Conservation (phyloP, 2,797 vertebrate genomes). For the Typhlichthys subterraneus region DNA sequence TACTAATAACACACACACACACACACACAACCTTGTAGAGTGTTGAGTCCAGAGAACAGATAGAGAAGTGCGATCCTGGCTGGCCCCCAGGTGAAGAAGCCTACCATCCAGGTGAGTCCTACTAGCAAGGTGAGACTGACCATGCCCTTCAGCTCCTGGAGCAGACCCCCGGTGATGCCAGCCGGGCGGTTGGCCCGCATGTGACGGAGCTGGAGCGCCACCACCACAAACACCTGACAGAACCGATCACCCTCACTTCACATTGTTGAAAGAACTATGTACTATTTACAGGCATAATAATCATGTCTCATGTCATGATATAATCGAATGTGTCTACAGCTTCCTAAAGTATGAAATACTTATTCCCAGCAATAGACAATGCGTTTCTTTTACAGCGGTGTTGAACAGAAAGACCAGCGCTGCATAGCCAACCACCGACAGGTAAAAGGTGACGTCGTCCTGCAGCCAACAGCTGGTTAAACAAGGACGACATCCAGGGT, state of each 20-base stretch:
- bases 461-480: slow-evolving; percentile 88
- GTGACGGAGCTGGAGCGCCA: slow-evolving; percentile 84
- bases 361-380: no score
- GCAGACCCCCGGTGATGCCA: slow-evolving; percentile 63
- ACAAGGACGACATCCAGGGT: not conserved
- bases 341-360: no score
- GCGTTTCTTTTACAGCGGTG: slow-evolving; percentile 55
- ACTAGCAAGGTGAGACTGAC: slow-evolving; percentile 86
- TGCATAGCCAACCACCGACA: slow-evolving; percentile 85
- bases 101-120: slow-evolving; percentile 87
- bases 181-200: slow-evolving; percentile 77
- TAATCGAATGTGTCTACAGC: no score
- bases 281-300: no score
- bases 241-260: not conserved
- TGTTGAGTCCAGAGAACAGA: slow-evolving; percentile 87
- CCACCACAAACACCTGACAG: slow-evolving; percentile 81
- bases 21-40: slow-evolving; percentile 81
- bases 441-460: slow-evolving; percentile 79
- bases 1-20: not conserved
- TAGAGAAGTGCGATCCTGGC: slow-evolving; percentile 82
- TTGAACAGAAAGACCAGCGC: slow-evolving; percentile 83
- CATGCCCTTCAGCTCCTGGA: slow-evolving; percentile 83
- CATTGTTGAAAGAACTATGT: not conserved
- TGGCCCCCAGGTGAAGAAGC: slow-evolving; percentile 84
- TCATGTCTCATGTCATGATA: no score